These are phyloP conservation scores for Lycaon pictus DNA, from an alignment of 2,113 vertebrate genomes.

Conservation along the genomic window DNA sequence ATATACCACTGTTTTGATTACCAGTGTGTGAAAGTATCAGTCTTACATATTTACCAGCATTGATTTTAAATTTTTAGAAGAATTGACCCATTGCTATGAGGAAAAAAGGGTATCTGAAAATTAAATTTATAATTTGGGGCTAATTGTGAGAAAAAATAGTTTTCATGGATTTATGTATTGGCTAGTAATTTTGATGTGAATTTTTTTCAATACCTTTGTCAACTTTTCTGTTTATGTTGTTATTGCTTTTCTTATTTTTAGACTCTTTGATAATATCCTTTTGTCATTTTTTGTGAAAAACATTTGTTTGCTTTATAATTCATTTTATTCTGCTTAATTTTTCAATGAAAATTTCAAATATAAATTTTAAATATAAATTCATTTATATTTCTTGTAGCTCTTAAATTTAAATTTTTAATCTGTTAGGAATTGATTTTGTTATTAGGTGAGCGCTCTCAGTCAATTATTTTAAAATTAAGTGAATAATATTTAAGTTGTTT, in stretches of 20 bases:
- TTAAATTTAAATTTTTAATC: conserved; percentile 29
- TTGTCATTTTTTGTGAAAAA: conserved; percentile 39
- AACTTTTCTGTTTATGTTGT: not conserved
- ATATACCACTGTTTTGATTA: not conserved
- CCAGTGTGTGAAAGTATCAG: not conserved
- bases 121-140: conserved; percentile 25
- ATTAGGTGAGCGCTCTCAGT: not conserved
- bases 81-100: not conserved
- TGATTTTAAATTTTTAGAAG: not conserved
- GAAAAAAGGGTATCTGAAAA: not conserved
- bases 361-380: not conserved
- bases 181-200: not conserved
- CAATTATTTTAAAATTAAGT: conserved; percentile 32
- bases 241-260: not conserved
- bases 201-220: not conserved
- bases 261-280: not conserved
- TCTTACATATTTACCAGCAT: not conserved
- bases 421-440: not conserved
- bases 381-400: not conserved
- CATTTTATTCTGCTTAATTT: not conserved
- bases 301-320: not conserved
- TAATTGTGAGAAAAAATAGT: not conserved
- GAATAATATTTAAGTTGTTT: not conserved
- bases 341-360: not conserved
- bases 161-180: not conserved